A percentile compares a stretch with the other conserved stretches of the same genome.
Conservation (phyloP, 2,113 vertebrate species). For the Irena cyanogastra region DNA sequence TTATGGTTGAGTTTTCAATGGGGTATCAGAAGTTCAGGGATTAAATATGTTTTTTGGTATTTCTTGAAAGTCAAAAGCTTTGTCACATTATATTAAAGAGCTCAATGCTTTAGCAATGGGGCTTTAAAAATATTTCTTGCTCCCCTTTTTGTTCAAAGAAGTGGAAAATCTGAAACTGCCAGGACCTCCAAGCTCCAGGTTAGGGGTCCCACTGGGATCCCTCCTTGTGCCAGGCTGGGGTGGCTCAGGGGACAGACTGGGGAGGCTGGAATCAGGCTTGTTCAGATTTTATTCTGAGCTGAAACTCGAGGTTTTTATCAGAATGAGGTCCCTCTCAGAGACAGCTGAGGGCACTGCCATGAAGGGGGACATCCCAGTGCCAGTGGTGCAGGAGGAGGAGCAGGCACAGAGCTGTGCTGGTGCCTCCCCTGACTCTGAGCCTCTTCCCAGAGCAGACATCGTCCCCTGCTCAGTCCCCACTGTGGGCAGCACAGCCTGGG, state of each 20-base stretch:
- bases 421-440: neutral
- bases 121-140: neutral
- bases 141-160: neutral
- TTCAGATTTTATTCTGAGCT: neutral
- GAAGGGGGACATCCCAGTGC: too few species aligned
- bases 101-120: neutral
- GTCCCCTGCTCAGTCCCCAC: neutral
- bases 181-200: neutral
- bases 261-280: neutral
- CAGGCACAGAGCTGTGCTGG: neutral
- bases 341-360: neutral
- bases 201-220: too few species aligned
- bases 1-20: slow-evolving; percentile 24
- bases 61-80: slow-evolving; percentile 34
- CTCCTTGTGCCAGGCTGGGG: neutral
- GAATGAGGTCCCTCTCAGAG: neutral
- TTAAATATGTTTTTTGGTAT: neutral
- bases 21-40: slow-evolving; percentile 29
- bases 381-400: neutral
- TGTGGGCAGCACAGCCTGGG: fast-evolving
- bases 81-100: neutral
- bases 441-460: neutral
- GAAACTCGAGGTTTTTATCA: neutral
- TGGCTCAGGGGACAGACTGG: neutral
- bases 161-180: neutral